Conservation (phyloP, 1,140 invertebrate species). For the Anagrus nilaparvatae region DNA sequence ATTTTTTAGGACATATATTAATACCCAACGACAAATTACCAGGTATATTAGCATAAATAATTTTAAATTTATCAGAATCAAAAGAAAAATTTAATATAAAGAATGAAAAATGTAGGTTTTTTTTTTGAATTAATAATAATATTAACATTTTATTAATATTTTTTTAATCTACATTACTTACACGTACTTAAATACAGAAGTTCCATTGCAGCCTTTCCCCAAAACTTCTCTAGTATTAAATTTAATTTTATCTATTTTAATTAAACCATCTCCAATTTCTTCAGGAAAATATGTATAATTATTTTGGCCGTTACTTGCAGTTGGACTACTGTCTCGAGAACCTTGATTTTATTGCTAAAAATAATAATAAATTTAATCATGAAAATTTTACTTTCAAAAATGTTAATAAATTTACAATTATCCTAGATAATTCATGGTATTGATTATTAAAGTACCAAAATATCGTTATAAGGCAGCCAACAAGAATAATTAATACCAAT, state of each 20-base stretch:
- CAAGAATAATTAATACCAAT: constrained; percentile 52
- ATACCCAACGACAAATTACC: constrained; percentile 51
- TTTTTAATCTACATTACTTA: not conserved
- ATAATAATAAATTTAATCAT: too few species aligned
- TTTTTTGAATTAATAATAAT: too few species aligned
- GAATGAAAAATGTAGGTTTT: constrained; percentile 4
- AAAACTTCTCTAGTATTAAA: constrained; percentile 80
- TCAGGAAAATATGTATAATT: constrained; percentile 41
- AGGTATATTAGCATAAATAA: too few species aligned
- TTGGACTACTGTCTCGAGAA: constrained; percentile 35
- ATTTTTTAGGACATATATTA: constrained; percentile 64
- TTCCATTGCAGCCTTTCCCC: constrained; percentile 96
- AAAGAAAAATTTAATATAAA: constrained; percentile 1
- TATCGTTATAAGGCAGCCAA: constrained; percentile 55
- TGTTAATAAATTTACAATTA: constrained; percentile 38
- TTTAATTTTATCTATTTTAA: constrained; percentile 82
- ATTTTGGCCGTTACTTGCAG: constrained; percentile 32
- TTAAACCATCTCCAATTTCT: constrained; percentile 62
- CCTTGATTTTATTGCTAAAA: constrained; percentile 27
- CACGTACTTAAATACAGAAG: constrained; percentile 83
- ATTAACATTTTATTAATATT: too few species aligned
- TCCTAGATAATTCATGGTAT: constrained; percentile 51
- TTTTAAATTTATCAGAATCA: too few species aligned
- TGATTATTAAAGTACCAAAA: constrained; percentile 54
- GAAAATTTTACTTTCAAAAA: too few species aligned